These are phyloP conservation scores for Harpagoxenus sublaevis DNA, from an alignment of 2,888 invertebrate species.

Conservation along the genomic window DNA sequence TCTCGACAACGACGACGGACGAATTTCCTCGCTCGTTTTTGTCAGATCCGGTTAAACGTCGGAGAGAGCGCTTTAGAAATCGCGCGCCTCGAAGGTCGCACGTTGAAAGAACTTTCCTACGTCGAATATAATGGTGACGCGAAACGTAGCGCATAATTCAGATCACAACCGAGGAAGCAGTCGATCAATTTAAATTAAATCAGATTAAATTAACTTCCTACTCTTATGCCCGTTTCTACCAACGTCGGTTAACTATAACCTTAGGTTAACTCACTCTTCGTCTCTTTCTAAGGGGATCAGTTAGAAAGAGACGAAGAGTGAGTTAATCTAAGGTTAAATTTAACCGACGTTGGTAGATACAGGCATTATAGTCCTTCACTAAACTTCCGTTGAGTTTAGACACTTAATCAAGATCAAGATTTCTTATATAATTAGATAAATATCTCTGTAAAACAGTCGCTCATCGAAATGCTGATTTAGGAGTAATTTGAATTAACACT, in stretches of 20 bases:
- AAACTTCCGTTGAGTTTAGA: not conserved
- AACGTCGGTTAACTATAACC: too few relatives aligned
- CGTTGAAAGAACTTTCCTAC: not conserved
- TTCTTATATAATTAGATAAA: not conserved
- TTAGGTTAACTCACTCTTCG: too few relatives aligned
- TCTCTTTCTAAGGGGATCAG: too few relatives aligned
- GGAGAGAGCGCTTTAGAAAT: not conserved
- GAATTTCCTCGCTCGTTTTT: constrained; percentile 51
- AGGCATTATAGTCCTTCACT: too few relatives aligned
- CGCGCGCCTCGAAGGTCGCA: not conserved
- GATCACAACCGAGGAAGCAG: not conserved
- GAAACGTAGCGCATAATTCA: constrained; percentile 21
- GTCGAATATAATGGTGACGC: not conserved
- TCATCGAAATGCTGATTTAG: not conserved
- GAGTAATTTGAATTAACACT: not conserved
- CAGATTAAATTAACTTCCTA: not conserved
- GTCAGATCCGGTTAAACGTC: constrained; percentile 24
- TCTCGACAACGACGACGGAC: constrained; percentile 6
- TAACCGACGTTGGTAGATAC: too few relatives aligned
- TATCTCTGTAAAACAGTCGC: not conserved
- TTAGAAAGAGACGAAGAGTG: too few relatives aligned
- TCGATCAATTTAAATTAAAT: constrained; percentile 18
- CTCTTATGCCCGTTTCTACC: too few relatives aligned
- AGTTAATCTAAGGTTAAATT: too few relatives aligned
- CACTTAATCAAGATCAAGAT: not conserved